Percentiles rank a stretch among this genome's conserved stretches.
Evolutionary conservation across 2,113 vertebrate species (phyloP).

Genomic region (Neodontobutis hainanensis): DNA sequence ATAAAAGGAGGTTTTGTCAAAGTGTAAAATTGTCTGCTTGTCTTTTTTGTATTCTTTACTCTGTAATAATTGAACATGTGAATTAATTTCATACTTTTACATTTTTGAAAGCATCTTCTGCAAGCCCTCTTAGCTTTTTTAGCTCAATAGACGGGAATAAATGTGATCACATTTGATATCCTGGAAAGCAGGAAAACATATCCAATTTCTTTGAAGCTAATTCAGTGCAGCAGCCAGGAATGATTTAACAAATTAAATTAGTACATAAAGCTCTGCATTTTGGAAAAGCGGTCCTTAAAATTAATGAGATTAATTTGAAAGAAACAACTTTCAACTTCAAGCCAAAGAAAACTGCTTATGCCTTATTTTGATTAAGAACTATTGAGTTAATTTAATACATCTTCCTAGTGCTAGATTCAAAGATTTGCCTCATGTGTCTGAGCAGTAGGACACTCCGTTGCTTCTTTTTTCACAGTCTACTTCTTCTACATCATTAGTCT

Average conservation of each 20-base stretch:
- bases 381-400: too few species aligned
- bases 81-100: constrained; percentile 20
- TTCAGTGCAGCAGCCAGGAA: constrained; percentile 8
- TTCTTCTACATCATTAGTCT: constrained; percentile 39
- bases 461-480: constrained; percentile 22
- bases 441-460: constrained; percentile 7
- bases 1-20: constrained; percentile 11
- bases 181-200: constrained; percentile 17
- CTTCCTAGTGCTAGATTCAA: background rate
- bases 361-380: too few species aligned
- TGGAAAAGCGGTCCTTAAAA: constrained; percentile 22
- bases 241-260: constrained; percentile 4
- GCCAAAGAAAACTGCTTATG: too few species aligned
- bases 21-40: constrained; percentile 21
- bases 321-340: constrained; percentile 1
- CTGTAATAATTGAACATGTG: constrained; percentile 29
- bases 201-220: constrained; percentile 17
- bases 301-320: constrained; percentile 19
- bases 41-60: constrained; percentile 27
- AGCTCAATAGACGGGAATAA: constrained; percentile 32
- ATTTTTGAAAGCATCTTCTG: constrained; percentile 16
- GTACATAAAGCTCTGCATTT: constrained; percentile 32
- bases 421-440: background rate
- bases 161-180: constrained; percentile 12
- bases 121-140: constrained; percentile 17